These are phyloP conservation scores for Ondatra zibethicus DNA, from an alignment of 2,113 vertebrate species.

Conservation along the genomic window DNA sequence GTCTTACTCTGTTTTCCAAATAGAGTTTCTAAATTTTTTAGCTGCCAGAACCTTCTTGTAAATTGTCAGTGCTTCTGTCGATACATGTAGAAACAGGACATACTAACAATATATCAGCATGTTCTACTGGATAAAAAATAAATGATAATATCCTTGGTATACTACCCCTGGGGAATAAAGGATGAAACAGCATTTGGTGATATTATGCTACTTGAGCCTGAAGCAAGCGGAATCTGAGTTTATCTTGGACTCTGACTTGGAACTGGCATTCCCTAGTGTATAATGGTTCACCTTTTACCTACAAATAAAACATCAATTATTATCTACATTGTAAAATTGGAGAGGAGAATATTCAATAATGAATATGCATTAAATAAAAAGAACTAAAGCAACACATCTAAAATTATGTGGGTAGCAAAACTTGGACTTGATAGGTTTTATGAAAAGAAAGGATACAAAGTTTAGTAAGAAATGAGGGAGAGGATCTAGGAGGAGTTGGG, in stretches of 20 bases:
- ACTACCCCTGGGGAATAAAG: not conserved
- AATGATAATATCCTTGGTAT: slow-evolving; percentile 17
- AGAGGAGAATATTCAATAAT: not conserved
- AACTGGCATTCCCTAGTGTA: slow-evolving; percentile 23
- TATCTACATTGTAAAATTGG: not conserved
- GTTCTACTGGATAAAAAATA: not conserved
- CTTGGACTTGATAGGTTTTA: not conserved
- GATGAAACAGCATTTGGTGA: not conserved
- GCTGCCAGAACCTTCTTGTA: not conserved
- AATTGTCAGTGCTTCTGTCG: not conserved
- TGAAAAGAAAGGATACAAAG: not conserved
- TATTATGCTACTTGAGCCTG: not conserved
- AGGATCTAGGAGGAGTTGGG: too few species aligned
- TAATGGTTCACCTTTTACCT: not conserved
- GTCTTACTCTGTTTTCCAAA: slow-evolving; percentile 7
- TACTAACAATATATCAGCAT: not conserved
- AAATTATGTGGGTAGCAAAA: not conserved
- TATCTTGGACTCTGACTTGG: not conserved
- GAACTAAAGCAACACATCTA: not conserved
- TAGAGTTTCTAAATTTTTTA: slow-evolving; percentile 1
- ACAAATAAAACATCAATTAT: not conserved
- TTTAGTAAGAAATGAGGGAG: not conserved
- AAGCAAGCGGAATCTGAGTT: not conserved
- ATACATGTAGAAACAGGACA: not conserved
- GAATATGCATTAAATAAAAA: not conserved